A percentile compares a stretch with the other conserved stretches of the same genome.
Evolutionary conservation across 2,797 vertebrate genomes (phyloP).

Genomic region (Fundulus diaphanus): DNA sequence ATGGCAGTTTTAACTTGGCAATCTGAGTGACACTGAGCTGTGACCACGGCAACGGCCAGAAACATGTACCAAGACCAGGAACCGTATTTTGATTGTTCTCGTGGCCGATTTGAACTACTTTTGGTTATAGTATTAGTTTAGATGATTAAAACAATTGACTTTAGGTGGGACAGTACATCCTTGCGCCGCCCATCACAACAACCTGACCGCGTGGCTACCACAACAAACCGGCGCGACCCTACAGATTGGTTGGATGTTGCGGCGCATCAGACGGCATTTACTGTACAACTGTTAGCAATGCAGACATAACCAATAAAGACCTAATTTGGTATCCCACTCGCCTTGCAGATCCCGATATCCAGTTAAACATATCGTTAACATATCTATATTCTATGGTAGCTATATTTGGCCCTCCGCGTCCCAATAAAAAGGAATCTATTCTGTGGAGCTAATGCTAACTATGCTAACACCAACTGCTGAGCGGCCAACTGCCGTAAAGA

Average conservation of each 20-base stretch:
- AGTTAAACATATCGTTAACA: background rate
- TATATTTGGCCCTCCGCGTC: background rate
- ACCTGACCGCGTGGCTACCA: slow-evolving; percentile 65
- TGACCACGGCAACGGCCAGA: slow-evolving; percentile 68
- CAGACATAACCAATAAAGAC: background rate
- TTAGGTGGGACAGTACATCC: background rate
- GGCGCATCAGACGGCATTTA: background rate
- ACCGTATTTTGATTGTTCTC: background rate
- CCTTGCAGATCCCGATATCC: background rate
- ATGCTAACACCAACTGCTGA: slow-evolving; percentile 53
- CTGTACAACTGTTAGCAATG: background rate
- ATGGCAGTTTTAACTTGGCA: background rate
- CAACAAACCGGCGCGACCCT: slow-evolving; percentile 51
- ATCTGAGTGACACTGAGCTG: slow-evolving; percentile 48
- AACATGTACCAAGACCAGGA: slow-evolving; percentile 21
- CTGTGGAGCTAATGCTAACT: slow-evolving; percentile 60
- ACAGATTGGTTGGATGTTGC: background rate
- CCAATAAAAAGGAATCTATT: background rate
- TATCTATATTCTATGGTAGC: background rate
- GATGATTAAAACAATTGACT: background rate
- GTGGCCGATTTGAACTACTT: background rate
- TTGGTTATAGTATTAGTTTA: background rate
- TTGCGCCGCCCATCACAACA: slow-evolving; percentile 33
- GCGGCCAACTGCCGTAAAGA: slow-evolving; percentile 53
- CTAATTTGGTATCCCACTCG: background rate